phyloP scores from a whole-genome alignment of 2,113 vertebrate genomes.

The Perca flavescens region DNA sequence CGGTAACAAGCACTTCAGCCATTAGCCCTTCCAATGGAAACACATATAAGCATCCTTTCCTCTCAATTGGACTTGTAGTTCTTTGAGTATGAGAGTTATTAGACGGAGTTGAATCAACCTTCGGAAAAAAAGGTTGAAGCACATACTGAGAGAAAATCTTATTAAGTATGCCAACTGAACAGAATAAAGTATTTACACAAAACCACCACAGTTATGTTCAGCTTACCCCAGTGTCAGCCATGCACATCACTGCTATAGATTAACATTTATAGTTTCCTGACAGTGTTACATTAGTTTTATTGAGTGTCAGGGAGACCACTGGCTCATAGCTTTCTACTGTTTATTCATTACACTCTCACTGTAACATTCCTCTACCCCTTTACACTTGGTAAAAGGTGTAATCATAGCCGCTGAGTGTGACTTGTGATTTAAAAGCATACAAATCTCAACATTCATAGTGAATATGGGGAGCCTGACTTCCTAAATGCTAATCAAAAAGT shows the following conservation, averaged over 20 bases:
- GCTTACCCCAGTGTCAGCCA: constrained; percentile 40
- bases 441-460: constrained; percentile 31
- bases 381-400: constrained; percentile 36
- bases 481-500: constrained; percentile 72
- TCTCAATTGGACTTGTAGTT: constrained; percentile 53
- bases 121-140: constrained; percentile 30
- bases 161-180: constrained; percentile 44
- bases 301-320: constrained; percentile 35
- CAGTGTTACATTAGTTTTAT: constrained; percentile 50
- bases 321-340: constrained; percentile 32
- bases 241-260: constrained; percentile 43
- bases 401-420: constrained; percentile 35
- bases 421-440: constrained; percentile 34
- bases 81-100: constrained; percentile 67
- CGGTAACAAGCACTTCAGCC: constrained; percentile 75
- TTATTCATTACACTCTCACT: constrained; percentile 36
- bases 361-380: constrained; percentile 33
- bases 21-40: constrained; percentile 81
- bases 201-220: constrained; percentile 14
- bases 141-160: constrained; percentile 47
- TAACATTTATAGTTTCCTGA: constrained; percentile 61
- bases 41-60: constrained; percentile 69
- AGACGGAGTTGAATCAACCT: constrained; percentile 57
- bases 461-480: constrained; percentile 38
- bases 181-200: constrained; percentile 47